A percentile compares a stretch with the other conserved stretches of the same genome.
Conservation (phyloP, 1,140 invertebrate genomes). For the Asobara japonica region DNA sequence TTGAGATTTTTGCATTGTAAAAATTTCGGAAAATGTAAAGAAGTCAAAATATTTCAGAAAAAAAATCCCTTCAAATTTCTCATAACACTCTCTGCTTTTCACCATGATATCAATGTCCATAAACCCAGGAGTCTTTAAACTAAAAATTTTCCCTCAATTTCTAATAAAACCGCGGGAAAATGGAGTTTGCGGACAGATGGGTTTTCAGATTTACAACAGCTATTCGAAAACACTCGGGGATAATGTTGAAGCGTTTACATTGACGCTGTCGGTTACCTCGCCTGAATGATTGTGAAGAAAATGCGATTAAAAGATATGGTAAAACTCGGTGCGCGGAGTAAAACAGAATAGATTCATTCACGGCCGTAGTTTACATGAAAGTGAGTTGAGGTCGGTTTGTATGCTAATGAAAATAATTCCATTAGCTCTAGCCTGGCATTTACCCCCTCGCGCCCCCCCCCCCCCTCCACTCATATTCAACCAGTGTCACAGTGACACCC, state of each 20-base stretch:
- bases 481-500: not conserved
- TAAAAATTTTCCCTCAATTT: no score
- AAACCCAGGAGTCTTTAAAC: no score
- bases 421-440: constrained; percentile 24
- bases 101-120: no score
- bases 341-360: constrained; percentile 1
- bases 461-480: not conserved
- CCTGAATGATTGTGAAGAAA: not conserved
- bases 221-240: not conserved
- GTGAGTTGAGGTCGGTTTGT: constrained; percentile 23
- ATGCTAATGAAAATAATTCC: constrained; percentile 38
- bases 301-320: not conserved
- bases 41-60: no score
- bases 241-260: not conserved
- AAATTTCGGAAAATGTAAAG: no score
- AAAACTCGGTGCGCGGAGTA: not conserved
- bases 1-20: no score
- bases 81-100: no score
- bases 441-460: not conserved
- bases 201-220: not conserved
- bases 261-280: not conserved
- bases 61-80: no score
- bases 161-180: not conserved
- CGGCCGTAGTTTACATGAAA: constrained; percentile 7
- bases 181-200: not conserved